These are phyloP conservation scores for Isoperla grammatica DNA, from an alignment of 2,888 invertebrate genomes.

Conservation along the genomic window DNA sequence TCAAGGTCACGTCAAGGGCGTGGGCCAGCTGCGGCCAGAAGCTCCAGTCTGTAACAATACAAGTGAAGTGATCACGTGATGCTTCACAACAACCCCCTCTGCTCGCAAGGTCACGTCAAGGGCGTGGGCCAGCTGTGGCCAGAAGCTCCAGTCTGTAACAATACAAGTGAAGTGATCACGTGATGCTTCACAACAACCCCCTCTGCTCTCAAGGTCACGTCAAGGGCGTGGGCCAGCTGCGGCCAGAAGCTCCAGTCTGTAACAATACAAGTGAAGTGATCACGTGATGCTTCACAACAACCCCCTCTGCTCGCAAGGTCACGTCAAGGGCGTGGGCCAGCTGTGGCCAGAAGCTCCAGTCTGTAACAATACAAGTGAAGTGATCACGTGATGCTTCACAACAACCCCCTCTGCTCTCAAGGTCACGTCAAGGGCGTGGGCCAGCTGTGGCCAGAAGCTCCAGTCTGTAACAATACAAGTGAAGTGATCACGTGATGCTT, in stretches of 20 bases:
- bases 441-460: conserved; percentile 52
- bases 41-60: conserved; percentile 45
- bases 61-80: conserved; percentile 47
- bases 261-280: conserved; percentile 42
- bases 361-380: no score
- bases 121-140: conserved; percentile 49
- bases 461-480: conserved; percentile 50
- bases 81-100: conserved; percentile 49
- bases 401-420: conserved; percentile 49
- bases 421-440: conserved; percentile 47
- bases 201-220: conserved; percentile 46
- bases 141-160: conserved; percentile 50
- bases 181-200: conserved; percentile 51
- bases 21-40: conserved; percentile 52
- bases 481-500: conserved; percentile 49
- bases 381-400: conserved; percentile 50
- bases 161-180: conserved; percentile 43
- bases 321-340: conserved; percentile 48
- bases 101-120: conserved; percentile 48
- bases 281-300: conserved; percentile 50
- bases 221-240: conserved; percentile 47
- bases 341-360: conserved; percentile 51
- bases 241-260: conserved; percentile 53
- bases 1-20: conserved; percentile 46
- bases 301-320: conserved; percentile 47